Evolutionary conservation across 2,888 invertebrate species (phyloP).

Genomic region (Eurytoma adleriae): DNA sequence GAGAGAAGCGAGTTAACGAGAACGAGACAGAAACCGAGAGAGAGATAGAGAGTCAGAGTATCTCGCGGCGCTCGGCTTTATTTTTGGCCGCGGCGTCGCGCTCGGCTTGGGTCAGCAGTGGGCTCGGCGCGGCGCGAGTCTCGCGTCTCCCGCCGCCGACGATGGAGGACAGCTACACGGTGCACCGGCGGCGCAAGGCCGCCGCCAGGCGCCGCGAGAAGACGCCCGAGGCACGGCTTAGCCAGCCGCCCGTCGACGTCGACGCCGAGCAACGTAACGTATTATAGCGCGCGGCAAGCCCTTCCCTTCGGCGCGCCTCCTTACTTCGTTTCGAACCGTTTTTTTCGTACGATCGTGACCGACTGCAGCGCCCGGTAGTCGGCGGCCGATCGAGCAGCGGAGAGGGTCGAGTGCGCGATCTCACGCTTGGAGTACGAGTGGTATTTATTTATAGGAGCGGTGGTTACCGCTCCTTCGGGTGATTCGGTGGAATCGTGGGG

Average conservation of each 20-base stretch:
- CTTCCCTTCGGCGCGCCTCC: too few species aligned
- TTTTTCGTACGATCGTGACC: too few species aligned
- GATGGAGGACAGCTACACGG: conserved; percentile 74
- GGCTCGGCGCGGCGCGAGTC: conserved; percentile 18
- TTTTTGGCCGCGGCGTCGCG: conserved; percentile 21
- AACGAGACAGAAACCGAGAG: background rate
- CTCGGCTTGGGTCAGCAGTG: background rate
- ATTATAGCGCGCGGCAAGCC: too few species aligned
- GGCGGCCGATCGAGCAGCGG: too few species aligned
- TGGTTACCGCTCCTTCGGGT: too few species aligned
- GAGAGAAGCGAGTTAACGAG: too few species aligned
- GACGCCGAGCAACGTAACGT: conserved; percentile 50
- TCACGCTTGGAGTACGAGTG: too few species aligned
- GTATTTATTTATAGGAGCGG: too few species aligned
- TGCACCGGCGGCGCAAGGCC: conserved; percentile 72
- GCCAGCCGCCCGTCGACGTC: conserved; percentile 49
- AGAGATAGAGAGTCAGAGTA: background rate
- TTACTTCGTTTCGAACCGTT: too few species aligned
- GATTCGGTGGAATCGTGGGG: too few species aligned
- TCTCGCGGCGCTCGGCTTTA: conserved; percentile 25
- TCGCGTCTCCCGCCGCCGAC: conserved; percentile 36
- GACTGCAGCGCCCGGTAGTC: too few species aligned
- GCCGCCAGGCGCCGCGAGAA: conserved; percentile 69
- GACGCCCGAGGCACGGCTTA: conserved; percentile 65
- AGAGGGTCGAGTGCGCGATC: too few species aligned